Conservation (phyloP, 2,888 invertebrate genomes). For the Noctua comes region DNA sequence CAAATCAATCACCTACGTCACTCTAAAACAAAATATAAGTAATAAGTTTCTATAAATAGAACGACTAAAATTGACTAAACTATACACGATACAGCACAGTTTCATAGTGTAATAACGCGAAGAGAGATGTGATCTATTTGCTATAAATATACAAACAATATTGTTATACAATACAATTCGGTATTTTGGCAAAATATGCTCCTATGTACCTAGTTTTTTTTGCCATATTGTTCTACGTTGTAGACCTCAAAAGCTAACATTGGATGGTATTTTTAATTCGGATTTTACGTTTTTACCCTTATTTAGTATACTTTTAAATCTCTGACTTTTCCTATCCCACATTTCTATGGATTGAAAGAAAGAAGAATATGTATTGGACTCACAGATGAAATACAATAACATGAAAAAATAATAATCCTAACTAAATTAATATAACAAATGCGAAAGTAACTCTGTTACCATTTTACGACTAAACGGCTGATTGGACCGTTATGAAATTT, state of each 20-base stretch:
- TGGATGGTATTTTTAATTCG: slow-evolving; percentile 55
- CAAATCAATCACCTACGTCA: slow-evolving; percentile 15
- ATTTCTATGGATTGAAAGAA: neutral
- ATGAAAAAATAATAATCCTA: neutral
- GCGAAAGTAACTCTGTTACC: neutral
- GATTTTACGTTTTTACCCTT: neutral
- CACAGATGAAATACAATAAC: neutral
- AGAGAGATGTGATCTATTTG: slow-evolving; percentile 64
- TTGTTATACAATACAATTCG: slow-evolving; percentile 61
- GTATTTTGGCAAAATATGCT: slow-evolving; percentile 63
- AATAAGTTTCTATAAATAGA: slow-evolving; percentile 34
- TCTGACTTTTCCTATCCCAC: neutral
- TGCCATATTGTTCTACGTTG: slow-evolving; percentile 36
- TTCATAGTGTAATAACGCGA: slow-evolving; percentile 46
- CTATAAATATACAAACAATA: slow-evolving; percentile 67
- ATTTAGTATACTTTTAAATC: neutral
- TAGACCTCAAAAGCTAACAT: slow-evolving; percentile 43
- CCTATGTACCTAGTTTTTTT: slow-evolving; percentile 29
- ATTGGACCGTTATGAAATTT: neutral
- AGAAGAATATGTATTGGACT: neutral
- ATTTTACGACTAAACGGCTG: neutral
- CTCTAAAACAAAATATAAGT: slow-evolving; percentile 41
- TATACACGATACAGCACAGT: slow-evolving; percentile 49
- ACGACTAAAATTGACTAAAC: slow-evolving; percentile 55
- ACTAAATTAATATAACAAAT: too few species aligned